Base-by-base conservation (phyloP, 2,797 vertebrate species). In the Hydrocynus forskahlii region DNA sequence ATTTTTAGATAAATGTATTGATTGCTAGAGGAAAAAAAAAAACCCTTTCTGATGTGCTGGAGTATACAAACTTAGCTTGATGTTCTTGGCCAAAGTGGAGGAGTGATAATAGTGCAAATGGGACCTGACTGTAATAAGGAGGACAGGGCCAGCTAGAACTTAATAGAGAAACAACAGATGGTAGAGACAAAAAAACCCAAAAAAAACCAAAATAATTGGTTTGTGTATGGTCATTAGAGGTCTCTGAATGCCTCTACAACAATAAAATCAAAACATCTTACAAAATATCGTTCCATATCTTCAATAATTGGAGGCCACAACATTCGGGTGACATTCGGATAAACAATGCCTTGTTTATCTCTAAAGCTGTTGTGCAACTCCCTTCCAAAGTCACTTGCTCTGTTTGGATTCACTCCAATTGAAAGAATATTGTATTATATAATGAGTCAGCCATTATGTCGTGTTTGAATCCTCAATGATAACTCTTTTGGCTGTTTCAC, bases 101-200 rank as follows among this genome's bases (percentile, higher is more conserved):
- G 48, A 72, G 78, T 82, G 81, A 83, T 85, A 85, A 82, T 81
- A 87, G 83, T 83, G 69, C 70, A 86, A 85, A 78, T 85, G 75
- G 86, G 48, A 80, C 48, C 40, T 59, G 86, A 69, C 40, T 67
- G 86, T 87, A 85, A 81, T 81, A 52, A 21, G 8, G 88, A 89
- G 93, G 88, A 91, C 90, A 88, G 87, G 87, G 48, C 25, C 0
- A 19, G 13, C 16, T 64, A 13, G 48, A 52, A 52, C 48, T 38
- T 38, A 10, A 23, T 23, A 5, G 16, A 5, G 19, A 64, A 38
- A 35, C 29, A 64, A 64, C 0, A 38, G 25, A 7, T 14, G 40
- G 45, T 54, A 60, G 38, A 62, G 10, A 50, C 40, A 62, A 64
- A 59, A 80, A 43, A 74, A 74, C n/a, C n/a, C n/a, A n/a, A n/a